Evolutionary conservation across 2,113 vertebrate species (phyloP), one percentile per base, ranked within the genome.

Genomic region (Miniopterus natalensis): DNA sequence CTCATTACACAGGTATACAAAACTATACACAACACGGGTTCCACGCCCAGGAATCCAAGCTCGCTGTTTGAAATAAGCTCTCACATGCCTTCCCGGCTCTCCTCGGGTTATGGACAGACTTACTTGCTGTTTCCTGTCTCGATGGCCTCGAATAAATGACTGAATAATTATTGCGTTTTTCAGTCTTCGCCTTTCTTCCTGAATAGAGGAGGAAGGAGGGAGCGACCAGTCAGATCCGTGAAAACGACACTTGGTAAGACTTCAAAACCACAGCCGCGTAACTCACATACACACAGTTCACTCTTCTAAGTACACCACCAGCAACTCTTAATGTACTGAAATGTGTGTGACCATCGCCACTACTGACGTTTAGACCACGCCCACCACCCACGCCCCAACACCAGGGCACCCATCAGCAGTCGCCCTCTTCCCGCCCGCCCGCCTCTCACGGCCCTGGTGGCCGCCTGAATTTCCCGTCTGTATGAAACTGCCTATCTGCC

Each of bases 151-250:
- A 88, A 99, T 98, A 97, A 99, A 99, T 13, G 99, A 99, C 98
- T 99, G 99, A 96, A 99, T 99, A 94, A 99, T 99, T 95, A 99
- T 98, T 95, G 99, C 99, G 98, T 99, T 99, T 98, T 99, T 99
- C 97, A 99, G 95, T 90, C 99, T 99, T 98, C 99, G 99, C 63
- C 99, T 99, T 98, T 99, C 99, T 98, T 99, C 99, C 99, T 99
- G 93, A 88, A 96, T 96, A 95, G 94, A 3, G 74, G 83, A 97
- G 55, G 6, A 71, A 92, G 49, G 61, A 57, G 51, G 45, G 4
- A 61, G 12, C 7, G 94, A 73, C 0, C 4, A 8, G 49, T 95
- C 18, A 81, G 51, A 40, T 31, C 55, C 42, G 53, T 31, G 65
- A 88, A 71, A 65, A 77, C 11, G 29, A 87, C 29, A 89, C 8